A percentile compares a stretch with the other conserved stretches of the same genome.
Evolutionary conservation across 2,888 invertebrate species (phyloP).

Genomic region (Hirtodrosophila trivittata): DNA sequence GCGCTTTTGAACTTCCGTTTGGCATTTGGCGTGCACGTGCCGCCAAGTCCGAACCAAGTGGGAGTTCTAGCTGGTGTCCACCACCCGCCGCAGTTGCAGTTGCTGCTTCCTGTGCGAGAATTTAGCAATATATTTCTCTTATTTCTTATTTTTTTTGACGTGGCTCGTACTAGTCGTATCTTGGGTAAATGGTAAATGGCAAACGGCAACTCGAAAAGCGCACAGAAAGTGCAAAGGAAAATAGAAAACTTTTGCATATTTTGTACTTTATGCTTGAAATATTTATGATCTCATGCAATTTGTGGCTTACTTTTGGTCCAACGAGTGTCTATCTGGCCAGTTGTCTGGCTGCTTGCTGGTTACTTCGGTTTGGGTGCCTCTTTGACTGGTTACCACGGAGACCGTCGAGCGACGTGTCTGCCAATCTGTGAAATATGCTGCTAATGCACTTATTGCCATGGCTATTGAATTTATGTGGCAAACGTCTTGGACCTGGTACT

Average conservation of each 20-base stretch:
- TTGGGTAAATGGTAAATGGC: conserved; percentile 34
- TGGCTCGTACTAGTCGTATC: conserved; percentile 39
- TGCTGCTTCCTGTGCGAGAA: conserved; percentile 60
- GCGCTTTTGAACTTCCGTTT: conserved; percentile 71
- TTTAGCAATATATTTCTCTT: conserved; percentile 67
- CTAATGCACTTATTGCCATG: conserved; percentile 77
- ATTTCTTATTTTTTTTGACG: conserved; percentile 70
- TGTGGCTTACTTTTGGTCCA: conserved; percentile 75
- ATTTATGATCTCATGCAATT: conserved; percentile 78
- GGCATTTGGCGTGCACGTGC: conserved; percentile 71
- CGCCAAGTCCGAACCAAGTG: conserved; percentile 24
- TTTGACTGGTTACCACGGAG: conserved; percentile 36
- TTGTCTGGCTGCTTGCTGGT: conserved; percentile 24
- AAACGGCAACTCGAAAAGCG: conserved; percentile 45
- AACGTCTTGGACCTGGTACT: conserved; percentile 47
- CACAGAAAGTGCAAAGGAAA: conserved; percentile 50
- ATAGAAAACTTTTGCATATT: conserved; percentile 75
- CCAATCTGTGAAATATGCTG: conserved; percentile 78
- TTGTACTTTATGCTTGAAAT: conserved; percentile 78
- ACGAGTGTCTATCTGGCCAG: conserved; percentile 51
- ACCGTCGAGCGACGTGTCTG: conserved; percentile 71
- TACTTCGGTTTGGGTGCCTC: no score
- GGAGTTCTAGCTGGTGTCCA: no score
- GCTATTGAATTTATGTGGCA: conserved; percentile 73
- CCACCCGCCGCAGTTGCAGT: conserved; percentile 42